Evolutionary conservation across 2,797 vertebrate species (phyloP), one percentile per base, ranked within the genome.

Genomic region (Argentina silus): DNA sequence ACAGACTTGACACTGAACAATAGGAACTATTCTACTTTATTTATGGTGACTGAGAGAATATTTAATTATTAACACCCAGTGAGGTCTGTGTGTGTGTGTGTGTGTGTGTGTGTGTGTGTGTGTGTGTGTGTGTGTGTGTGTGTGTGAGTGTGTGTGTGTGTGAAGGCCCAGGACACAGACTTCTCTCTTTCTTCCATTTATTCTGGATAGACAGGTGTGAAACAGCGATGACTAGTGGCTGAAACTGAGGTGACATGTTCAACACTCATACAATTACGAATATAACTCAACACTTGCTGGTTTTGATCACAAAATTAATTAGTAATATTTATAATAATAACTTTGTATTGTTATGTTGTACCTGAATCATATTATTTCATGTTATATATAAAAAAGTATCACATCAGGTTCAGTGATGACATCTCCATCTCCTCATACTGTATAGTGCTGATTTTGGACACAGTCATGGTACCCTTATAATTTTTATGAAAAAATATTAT

Each of bases 111-210:
- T 19, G 45, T 43, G 21, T 61, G 27, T 57, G 59, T 67, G 56
- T 42, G 36, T 36, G 42, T 43, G 72, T 3, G 53, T 66, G 36
- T 42, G 65, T 66, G 17, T 50, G 7, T 70, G 57, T 63, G 48
- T 53, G 4, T 70, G 60, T 76, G 47, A 77, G 50, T 65, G 82
- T 84, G 72, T n/a, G n/a, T n/a, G n/a, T n/a, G n/a, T 36, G 27
- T 36, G 27, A 4, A 36, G 4, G 27, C 27, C 27, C 27, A 36
- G 27, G 27, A 36, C 27, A 36, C 27, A 36, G 27, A 36, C 27
- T 36, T 36, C 27, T 36, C 27, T 36, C 27, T 36, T 36, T 36
- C 27, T 36, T 36, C 27, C 27, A 36, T 36, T 1, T 36, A 36
- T 36, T 36, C 27, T 36, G 27, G 27, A 36, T 36, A 36, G 27